Evolutionary conservation across 2,888 invertebrate genomes (phyloP), one percentile per base, ranked within the genome.

Genomic region (Serrognathus titanus): DNA sequence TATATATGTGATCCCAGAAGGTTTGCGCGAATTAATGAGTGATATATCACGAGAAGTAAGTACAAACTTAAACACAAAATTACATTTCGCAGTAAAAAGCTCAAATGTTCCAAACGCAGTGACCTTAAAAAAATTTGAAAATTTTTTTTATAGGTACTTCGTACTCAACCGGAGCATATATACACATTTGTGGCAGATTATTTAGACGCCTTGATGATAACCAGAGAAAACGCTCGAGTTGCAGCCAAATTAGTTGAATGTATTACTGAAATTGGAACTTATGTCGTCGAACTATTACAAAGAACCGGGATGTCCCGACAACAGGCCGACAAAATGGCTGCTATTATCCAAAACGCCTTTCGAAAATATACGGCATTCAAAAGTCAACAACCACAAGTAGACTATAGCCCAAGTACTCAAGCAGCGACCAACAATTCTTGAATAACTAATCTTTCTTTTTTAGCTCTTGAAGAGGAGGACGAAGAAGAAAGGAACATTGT

Each of bases 11-110:
- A 71, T 88, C 20, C 90, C 89, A 0, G 82, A 86, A 53, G 90
- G 89, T 0, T 74, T 90, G 3, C 79, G 81, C 5, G 89, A 90
- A 68, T 73, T 90, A 45, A 85, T 89, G 79, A 79, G 82, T 46
- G 90, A 90, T 71, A 88, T 90, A 61, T 83, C 87, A 0, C 82
- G 89, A 60, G 89, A 90, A 78, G 86, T 85, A 73, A 39, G 38
- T 52, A 6, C 13, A 45, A n/a, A n/a, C 6, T 8, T n/a, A 46
- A 6, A 3, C 13, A 20, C n/a, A 16, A 16, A 16, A 16, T 16
- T 16, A 16, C 16, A 16, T 3, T 16, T 3, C 16, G 3, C 16
- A 16, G 16, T 16, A 1, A 16, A 16, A 16, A 16, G 16, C 16
- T 16, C 16, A 16, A 16, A 16, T 3, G 16, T 16, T 16, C 16